Evolutionary conservation across 23 tunicate genomes (phyloP).

Genomic region (Trididemnum nubilum): DNA sequence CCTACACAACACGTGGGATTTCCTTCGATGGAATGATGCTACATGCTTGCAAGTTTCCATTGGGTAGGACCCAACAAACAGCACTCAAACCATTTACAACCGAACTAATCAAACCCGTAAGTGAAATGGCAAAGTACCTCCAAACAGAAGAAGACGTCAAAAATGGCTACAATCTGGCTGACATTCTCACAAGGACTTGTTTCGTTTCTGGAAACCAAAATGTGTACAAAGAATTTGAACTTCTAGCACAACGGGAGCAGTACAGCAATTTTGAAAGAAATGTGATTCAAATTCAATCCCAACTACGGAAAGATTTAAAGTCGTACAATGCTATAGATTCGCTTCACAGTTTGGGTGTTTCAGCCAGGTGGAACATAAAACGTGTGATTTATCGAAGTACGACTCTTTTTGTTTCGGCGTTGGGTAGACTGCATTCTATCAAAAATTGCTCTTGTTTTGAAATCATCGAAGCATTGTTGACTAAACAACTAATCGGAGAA

Average conservation of each 20-base stretch:
- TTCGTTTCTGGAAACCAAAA: conserved; percentile 14
- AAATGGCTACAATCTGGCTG: conserved; percentile 26
- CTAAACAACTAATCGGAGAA: not conserved
- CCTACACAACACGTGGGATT: too few species aligned
- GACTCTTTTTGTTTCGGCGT: conserved; percentile 20
- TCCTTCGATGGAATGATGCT: too few species aligned
- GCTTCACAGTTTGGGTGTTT: too few species aligned
- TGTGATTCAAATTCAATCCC: not conserved
- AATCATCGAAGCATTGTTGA: not conserved
- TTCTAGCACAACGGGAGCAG: not conserved
- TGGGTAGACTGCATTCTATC: not conserved
- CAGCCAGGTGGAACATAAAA: conserved; percentile 2
- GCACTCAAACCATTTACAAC: conserved; percentile 23
- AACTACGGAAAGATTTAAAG: not conserved
- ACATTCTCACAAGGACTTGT: conserved; percentile 24
- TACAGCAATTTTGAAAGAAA: not conserved
- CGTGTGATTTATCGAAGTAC: conserved; percentile 29
- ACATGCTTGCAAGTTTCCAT: too few species aligned
- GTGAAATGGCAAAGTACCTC: conserved; percentile 47
- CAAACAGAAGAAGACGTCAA: not conserved
- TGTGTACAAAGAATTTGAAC: conserved; percentile 10
- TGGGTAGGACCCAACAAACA: conserved; percentile 49
- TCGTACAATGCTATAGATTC: not conserved
- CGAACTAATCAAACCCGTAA: too few species aligned
- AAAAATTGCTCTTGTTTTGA: conserved; percentile 15